Percentiles rank a stretch among this genome's conserved stretches.
Evolutionary conservation across 2,797 vertebrate genomes (phyloP).

Genomic region (Danio albolineatus): DNA sequence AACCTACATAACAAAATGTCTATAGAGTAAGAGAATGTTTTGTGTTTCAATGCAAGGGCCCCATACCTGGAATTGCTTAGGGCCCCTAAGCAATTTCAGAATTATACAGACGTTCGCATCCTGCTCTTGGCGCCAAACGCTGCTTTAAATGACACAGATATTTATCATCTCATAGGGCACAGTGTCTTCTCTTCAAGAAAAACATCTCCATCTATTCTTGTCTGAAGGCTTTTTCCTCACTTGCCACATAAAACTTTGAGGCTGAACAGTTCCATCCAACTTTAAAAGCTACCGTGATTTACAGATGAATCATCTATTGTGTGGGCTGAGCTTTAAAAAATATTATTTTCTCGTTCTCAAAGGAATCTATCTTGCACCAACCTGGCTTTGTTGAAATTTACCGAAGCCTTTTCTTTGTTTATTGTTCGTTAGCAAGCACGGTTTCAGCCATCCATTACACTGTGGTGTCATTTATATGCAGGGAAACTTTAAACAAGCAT

Average conservation of each 20-base stretch:
- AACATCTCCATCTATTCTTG: neutral
- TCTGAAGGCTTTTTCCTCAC: constrained; percentile 19
- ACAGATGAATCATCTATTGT: neutral
- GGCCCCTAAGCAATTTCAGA: no score
- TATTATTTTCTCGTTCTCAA: neutral
- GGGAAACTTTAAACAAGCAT: constrained; percentile 24
- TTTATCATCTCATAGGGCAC: neutral
- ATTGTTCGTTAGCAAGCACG: constrained; percentile 4
- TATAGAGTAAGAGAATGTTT: no score
- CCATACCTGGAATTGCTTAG: no score
- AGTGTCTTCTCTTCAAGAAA: neutral
- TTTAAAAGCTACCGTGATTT: constrained; percentile 24
- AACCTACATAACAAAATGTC: no score
- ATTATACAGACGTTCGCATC: neutral
- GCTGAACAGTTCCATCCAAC: neutral
- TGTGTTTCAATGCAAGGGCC: no score
- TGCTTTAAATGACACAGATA: neutral
- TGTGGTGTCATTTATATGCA: constrained; percentile 28
- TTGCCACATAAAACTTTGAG: constrained; percentile 26
- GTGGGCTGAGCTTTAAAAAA: neutral
- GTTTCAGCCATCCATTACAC: constrained; percentile 5
- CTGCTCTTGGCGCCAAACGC: neutral
- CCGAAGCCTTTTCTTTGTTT: constrained; percentile 12
- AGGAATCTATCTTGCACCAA: neutral
- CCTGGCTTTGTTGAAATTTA: constrained; percentile 6